Evolutionary conservation across 2,888 invertebrate species (phyloP), one percentile per base, ranked within the genome.

Genomic region (Cistogaster globosa): DNA sequence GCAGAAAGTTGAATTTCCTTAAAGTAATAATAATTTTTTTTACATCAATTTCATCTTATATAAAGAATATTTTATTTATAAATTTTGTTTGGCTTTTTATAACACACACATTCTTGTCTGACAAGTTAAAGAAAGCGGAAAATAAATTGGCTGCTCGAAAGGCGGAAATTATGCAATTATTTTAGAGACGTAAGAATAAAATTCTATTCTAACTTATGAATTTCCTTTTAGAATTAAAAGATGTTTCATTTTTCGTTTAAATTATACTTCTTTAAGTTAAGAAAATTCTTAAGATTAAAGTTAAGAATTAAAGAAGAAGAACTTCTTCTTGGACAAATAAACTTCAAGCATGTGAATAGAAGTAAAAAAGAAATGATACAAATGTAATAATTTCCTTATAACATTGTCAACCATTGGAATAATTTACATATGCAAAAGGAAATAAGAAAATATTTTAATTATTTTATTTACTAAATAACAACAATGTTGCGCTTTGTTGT

Each of bases 131-230:
- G 48, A 58, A 65, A 72, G 20, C 16, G 22, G 11, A 75, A 83
- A 78, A 80, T 45, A 83, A 80, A 83, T 80, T 83, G 83, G 63
- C 72, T 83, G 86, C 68, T 77, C 69, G 68, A 58, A 22, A 71
- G 63, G 74, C 87, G 87, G 88, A 87, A 87, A 88, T 87, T 87
- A 86, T 83, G 60, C 83, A 87, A 85, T 87, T 86, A 79, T 77
- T 45, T 69, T 72, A 32, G 58, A 71, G 55, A 72, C 80, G 67
- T 67, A 57, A 83, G 63, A 57, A 83, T 74, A 84, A 77, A 80
- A 83, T 85, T 83, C 76, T 26, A 36, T 80, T 58, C 80, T 83
- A 82, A 83, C 84, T 83, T 88, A 55, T 82, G 62, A 86, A 87
- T 87, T 88, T 87, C 86, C 88, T 78, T 57, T 62, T 53, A 45